Evolutionary conservation across 2,888 invertebrate species (phyloP).

Genomic region (Eupithecia pulchellata): DNA sequence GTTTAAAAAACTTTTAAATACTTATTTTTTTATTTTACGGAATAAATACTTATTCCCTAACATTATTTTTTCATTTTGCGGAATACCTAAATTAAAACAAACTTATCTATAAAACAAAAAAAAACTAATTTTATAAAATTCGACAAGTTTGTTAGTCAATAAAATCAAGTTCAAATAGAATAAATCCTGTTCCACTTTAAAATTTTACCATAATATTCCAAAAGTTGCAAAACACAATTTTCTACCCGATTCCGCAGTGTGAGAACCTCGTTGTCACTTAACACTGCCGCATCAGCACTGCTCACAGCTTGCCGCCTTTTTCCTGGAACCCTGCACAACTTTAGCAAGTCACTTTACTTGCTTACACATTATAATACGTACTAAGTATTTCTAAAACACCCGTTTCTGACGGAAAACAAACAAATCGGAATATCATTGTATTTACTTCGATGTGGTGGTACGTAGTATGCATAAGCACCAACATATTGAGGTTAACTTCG

Average conservation of each 20-base stretch:
- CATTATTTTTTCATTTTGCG: too few species aligned
- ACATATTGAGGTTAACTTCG: too few species aligned
- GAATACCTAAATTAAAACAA: too few species aligned
- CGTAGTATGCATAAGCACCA: too few species aligned
- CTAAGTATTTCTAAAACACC: neutral
- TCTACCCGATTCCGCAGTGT: neutral
- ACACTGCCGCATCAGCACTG: constrained; percentile 9
- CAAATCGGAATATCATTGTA: neutral
- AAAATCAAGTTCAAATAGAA: neutral
- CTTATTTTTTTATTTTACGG: too few species aligned
- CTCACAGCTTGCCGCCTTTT: neutral
- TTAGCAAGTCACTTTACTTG: neutral
- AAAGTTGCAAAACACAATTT: constrained; percentile 1
- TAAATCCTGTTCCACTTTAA: neutral
- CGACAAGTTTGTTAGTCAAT: neutral
- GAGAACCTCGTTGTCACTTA: neutral
- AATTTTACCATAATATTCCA: neutral
- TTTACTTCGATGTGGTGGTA: too few species aligned
- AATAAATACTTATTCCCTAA: too few species aligned
- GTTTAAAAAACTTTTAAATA: too few species aligned
- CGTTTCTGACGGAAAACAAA: neutral
- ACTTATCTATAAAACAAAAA: too few species aligned
- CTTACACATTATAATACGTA: neutral
- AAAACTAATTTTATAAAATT: neutral
- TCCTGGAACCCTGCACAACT: neutral